A percentile compares a stretch with the other conserved stretches of the same genome.
These are phyloP conservation scores for Anser cygnoides DNA, from an alignment of 2,113 vertebrate species.

Conservation along the genomic window DNA sequence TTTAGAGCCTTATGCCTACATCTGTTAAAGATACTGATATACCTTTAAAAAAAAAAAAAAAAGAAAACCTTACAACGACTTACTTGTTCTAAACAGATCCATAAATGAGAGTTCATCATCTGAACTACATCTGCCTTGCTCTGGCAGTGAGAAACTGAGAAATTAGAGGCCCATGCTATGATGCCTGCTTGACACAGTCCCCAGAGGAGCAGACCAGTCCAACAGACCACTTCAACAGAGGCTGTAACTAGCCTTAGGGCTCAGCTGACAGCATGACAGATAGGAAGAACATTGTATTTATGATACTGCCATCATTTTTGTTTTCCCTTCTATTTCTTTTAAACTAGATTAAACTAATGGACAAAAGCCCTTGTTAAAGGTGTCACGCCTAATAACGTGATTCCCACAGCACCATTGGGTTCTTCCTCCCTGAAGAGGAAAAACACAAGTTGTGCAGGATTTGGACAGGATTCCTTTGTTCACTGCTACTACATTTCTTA, in stretches of 20 bases:
- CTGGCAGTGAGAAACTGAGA: background rate
- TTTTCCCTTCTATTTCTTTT: background rate
- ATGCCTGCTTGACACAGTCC: background rate
- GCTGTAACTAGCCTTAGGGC: background rate
- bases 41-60: background rate
- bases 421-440: background rate
- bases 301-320: background rate
- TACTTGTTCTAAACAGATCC: background rate
- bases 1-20: background rate
- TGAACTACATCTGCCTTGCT: background rate
- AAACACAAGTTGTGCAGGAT: background rate
- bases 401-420: background rate
- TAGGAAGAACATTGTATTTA: background rate
- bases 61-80: background rate
- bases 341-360: background rate
- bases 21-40: background rate
- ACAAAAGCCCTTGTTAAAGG: background rate
- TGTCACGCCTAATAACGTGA: background rate
- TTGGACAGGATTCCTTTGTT: background rate
- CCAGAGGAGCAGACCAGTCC: fast-evolving
- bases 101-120: background rate
- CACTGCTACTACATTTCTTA: background rate
- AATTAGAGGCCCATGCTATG: background rate
- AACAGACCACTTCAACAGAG: background rate
- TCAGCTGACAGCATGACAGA: background rate